Evolutionary conservation across 2,888 invertebrate genomes (phyloP), one percentile per base, ranked within the genome.

Genomic region (Trachelus tabidus): DNA sequence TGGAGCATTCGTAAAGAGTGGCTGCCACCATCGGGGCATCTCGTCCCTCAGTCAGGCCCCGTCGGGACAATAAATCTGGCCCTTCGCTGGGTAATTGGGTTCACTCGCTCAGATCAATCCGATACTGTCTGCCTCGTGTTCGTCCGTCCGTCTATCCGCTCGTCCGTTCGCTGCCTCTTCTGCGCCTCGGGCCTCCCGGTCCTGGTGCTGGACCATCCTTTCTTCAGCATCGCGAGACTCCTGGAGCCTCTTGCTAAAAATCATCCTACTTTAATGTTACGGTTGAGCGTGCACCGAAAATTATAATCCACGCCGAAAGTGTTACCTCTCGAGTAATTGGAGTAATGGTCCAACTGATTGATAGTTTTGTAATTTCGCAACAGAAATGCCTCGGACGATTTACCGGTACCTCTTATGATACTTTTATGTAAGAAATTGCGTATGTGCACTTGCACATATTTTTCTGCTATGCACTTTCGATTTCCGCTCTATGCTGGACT

Each of bases 61-160:
- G 86, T 86, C 87, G 83, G 85, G 86, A 89, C 90, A 90, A 91
- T 91, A 91, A 91, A 91, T 91, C 91, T 90, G 88, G 87, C 83
- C 88, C 86, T 89, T 89, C 87, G 85, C 86, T 86, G 86, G 90
- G 90, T 91, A 91, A 91, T 91, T 91, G 91, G 91, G 90, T 91
- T 91, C 91, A 91, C 91, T 88, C 90, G 89, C 87, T 87, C 87
- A 90, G 91, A 91, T 91, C 91, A 88, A 89, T 90, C 90, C 90
- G 91, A 91, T 91, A 91, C 90, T 91, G 91, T 91, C 91, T 88
- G 86, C 89, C 88, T 84, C 88, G 88, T 89, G 91, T 90, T 89
- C 86, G 89, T 90, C 90, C 85, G 86, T 85, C 84, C 81, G 73
- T 77, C 68, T n/a, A 69, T 34, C 37, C 79, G 37, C 69, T 76